A percentile compares a stretch with the other conserved stretches of the same genome.
These are phyloP conservation scores for Acanthosepion lycidas DNA, from an alignment of 2,888 invertebrate genomes.

Conservation along the genomic window DNA sequence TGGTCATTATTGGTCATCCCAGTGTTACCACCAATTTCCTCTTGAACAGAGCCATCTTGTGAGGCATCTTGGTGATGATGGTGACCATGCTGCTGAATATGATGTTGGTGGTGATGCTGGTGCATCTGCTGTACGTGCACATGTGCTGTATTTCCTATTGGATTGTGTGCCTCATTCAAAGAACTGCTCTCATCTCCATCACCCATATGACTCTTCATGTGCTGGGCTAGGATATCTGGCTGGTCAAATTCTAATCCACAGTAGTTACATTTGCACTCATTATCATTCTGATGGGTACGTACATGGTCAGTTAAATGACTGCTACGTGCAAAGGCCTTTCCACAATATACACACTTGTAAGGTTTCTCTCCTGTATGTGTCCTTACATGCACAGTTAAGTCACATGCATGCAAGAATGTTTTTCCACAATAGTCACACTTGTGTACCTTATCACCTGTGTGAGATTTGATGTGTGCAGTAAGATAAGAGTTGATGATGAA, in stretches of 20 bases:
- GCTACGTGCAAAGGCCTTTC: constrained; percentile 40
- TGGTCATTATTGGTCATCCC: constrained; percentile 1
- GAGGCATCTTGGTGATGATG: background rate
- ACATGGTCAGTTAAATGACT: constrained; percentile 41
- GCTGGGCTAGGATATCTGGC: background rate
- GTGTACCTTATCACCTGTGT: constrained; percentile 24
- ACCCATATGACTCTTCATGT: background rate
- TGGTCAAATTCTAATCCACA: constrained; percentile 24
- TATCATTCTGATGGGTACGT: constrained; percentile 38
- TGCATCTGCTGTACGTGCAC: background rate
- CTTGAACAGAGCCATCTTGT: background rate
- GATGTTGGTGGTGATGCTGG: constrained; percentile 5
- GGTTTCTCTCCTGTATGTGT: constrained; percentile 39
- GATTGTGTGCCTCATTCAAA: background rate
- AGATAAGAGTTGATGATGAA: constrained; percentile 37
- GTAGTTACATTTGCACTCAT: constrained; percentile 6
- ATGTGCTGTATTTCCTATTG: background rate
- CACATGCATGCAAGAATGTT: constrained; percentile 44
- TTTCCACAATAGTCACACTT: constrained; percentile 43
- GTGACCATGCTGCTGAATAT: background rate
- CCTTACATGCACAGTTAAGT: constrained; percentile 25
- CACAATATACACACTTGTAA: constrained; percentile 39
- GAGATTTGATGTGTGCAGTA: constrained; percentile 45
- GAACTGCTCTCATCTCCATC: constrained; percentile 24
- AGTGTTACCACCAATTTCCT: background rate